Conservation (phyloP, 2,888 invertebrate species). For the Malthinus flaveolus region DNA sequence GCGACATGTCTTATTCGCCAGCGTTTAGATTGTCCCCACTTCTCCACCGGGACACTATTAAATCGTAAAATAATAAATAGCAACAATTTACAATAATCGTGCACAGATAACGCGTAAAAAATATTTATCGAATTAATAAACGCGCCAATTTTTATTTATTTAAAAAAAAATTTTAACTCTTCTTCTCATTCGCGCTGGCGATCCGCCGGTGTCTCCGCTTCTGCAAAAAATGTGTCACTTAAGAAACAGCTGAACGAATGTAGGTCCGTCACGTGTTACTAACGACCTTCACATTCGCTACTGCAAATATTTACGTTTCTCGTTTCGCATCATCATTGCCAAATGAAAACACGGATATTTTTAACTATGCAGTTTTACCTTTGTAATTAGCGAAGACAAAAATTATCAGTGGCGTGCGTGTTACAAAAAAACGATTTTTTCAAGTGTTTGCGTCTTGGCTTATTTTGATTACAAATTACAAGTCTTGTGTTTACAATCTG, state of each 20-base stretch:
- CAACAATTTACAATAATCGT: conserved; percentile 7
- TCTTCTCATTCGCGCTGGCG: no score
- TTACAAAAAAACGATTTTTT: no score
- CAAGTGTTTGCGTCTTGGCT: no score
- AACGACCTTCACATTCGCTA: conserved; percentile 30
- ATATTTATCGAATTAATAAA: no score
- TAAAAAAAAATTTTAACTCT: no score
- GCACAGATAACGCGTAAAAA: conserved; percentile 8
- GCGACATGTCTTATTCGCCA: conserved; percentile 32
- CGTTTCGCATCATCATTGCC: conserved; percentile 19
- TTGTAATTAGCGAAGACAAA: background rate
- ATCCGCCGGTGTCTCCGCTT: conserved; percentile 5
- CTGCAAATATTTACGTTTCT: conserved; percentile 28
- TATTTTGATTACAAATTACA: no score
- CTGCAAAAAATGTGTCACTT: conserved; percentile 26
- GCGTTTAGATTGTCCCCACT: conserved; percentile 37
- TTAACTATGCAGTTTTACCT: conserved; percentile 3
- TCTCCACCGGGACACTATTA: conserved; percentile 12
- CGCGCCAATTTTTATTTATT: no score
- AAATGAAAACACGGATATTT: conserved; percentile 21
- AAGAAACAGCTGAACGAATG: conserved; percentile 25
- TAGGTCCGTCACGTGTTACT: conserved; percentile 30
- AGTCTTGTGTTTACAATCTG: no score
- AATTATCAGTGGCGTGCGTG: no score
- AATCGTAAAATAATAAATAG: conserved; percentile 16